These are phyloP conservation scores for Eumacrocentrus americanus DNA, from an alignment of 2,888 invertebrate species.

Conservation along the genomic window DNA sequence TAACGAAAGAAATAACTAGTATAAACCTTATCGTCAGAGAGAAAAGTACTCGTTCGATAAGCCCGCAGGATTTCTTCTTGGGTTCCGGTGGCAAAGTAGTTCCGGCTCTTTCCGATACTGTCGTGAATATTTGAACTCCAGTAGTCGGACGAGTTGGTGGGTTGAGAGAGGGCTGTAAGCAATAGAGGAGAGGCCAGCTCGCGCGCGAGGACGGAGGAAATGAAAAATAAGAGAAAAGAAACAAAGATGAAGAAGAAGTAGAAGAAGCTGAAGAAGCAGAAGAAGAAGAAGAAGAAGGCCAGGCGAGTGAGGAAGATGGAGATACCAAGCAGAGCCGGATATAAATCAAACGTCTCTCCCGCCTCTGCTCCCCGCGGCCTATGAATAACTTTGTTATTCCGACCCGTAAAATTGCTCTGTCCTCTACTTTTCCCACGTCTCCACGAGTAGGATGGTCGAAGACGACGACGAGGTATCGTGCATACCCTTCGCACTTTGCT, in stretches of 20 bases:
- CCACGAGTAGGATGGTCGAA: too few species aligned
- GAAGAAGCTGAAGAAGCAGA: not conserved
- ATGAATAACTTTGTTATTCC: slow-evolving; percentile 42
- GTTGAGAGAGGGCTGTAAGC: slow-evolving; percentile 7
- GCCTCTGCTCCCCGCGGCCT: slow-evolving; percentile 35
- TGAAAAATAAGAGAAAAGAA: not conserved
- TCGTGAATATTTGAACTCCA: slow-evolving; percentile 33
- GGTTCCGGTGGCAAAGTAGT: slow-evolving; percentile 34
- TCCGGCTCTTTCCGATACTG: slow-evolving; percentile 34
- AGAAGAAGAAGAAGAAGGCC: slow-evolving; percentile 25
- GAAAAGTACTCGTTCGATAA: slow-evolving; percentile 33
- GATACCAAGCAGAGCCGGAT: slow-evolving; percentile 33
- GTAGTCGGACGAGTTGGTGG: not conserved
- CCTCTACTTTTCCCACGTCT: slow-evolving; percentile 31
- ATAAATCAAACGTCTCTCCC: slow-evolving; percentile 38
- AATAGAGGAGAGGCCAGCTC: too few species aligned
- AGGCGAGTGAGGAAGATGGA: slow-evolving; percentile 22
- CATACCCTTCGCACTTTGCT: not conserved
- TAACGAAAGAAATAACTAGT: slow-evolving; percentile 23
- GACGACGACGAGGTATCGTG: not conserved
- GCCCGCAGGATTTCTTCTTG: slow-evolving; percentile 31
- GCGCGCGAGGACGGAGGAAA: slow-evolving; percentile 9
- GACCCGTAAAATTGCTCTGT: slow-evolving; percentile 40
- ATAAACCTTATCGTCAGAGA: slow-evolving; percentile 28
- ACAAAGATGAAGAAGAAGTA: slow-evolving; percentile 22